These are phyloP conservation scores for Acleris cristana DNA, from an alignment of 2,888 invertebrate genomes.

Conservation along the genomic window DNA sequence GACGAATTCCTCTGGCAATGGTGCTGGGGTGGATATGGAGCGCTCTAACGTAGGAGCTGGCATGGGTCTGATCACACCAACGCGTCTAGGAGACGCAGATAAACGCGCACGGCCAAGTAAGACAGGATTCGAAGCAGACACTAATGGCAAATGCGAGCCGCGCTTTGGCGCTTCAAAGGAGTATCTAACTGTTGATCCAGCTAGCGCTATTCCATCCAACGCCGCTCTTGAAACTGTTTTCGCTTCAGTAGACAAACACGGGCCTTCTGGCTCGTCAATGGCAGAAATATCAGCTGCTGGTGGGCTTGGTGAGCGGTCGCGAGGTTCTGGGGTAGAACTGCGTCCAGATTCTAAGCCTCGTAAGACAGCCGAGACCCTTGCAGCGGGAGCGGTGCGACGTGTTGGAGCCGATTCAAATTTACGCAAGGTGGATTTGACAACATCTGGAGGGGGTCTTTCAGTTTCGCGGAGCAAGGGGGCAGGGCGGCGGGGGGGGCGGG, in stretches of 20 bases:
- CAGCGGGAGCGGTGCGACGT: conserved; percentile 77
- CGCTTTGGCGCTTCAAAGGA: conserved; percentile 75
- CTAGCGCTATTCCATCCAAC: conserved; percentile 85
- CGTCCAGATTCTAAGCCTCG: conserved; percentile 63
- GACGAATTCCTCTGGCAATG: conserved; percentile 39
- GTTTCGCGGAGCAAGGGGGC: conserved; percentile 87
- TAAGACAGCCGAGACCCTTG: conserved; percentile 75
- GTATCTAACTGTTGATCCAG: conserved; percentile 86
- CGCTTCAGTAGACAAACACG: conserved; percentile 53
- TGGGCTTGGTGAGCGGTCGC: conserved; percentile 50
- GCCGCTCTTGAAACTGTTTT: conserved; percentile 50
- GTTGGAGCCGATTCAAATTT: conserved; percentile 90
- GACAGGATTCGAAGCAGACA: conserved; percentile 70
- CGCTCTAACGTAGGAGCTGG: conserved; percentile 53
- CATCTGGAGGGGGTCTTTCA: conserved; percentile 94
- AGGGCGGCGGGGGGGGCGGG: conserved; percentile 73
- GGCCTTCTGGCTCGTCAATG: conserved; percentile 52
- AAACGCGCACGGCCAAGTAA: conserved; percentile 63
- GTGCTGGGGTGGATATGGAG: conserved; percentile 41
- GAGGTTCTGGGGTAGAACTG: conserved; percentile 66
- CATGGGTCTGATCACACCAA: conserved; percentile 84
- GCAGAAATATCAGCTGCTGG: conserved; percentile 52
- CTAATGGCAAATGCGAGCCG: conserved; percentile 67
- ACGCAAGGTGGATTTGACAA: conserved; percentile 92
- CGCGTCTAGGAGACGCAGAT: conserved; percentile 69